Base-by-base conservation (phyloP, 2,888 invertebrate species). In the Phortica magna region DNA sequence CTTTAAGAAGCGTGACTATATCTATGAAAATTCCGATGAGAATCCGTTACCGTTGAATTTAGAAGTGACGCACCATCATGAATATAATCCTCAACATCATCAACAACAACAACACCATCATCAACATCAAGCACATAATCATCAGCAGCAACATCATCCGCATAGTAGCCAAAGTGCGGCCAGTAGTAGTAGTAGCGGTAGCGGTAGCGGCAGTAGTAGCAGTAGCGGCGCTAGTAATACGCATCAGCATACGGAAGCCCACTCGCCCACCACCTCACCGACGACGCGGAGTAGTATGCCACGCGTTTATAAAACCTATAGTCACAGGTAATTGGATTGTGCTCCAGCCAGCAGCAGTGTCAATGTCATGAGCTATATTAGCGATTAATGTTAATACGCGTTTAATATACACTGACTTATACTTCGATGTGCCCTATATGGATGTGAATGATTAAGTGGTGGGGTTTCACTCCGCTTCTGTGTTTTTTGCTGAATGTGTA, bases 1-100 rank as follows among this genome's bases (percentile, higher is more conserved):
- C 92, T 95, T 97, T 93, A 96, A 96, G 91, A 94, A 94, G 83
- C 95, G 96, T 87, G 96, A 96, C 92, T 84, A 88, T 80, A 84
- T 91, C 76, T 84, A 89, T 80, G 91, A 89, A 83, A 88, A 89
- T 80, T 82, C 84, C 67, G 83, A 87, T 64, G 89, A 87, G 64
- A 82, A 81, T 77, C 77, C 79, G 41, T 83, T 90, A 82, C 91
- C 90, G 2, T 76, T 90, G 12, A 90, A 89, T 78, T 77, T 89
- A 75, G 90, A 90, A 79, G 88, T 85, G 65, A 84, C 84, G 55
- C 78, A 77, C 17, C 80, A 78, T 73, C 43, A 70, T 12, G n/a
- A 61, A 72, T 79, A 83, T 78, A 77, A 79, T 39, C 79, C 76
- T 14, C 19, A 17, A 2, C 68, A 71, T 9, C 64, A 14, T 3